Base-by-base conservation (phyloP, 2,797 vertebrate species). In the Ibycter americanus region DNA sequence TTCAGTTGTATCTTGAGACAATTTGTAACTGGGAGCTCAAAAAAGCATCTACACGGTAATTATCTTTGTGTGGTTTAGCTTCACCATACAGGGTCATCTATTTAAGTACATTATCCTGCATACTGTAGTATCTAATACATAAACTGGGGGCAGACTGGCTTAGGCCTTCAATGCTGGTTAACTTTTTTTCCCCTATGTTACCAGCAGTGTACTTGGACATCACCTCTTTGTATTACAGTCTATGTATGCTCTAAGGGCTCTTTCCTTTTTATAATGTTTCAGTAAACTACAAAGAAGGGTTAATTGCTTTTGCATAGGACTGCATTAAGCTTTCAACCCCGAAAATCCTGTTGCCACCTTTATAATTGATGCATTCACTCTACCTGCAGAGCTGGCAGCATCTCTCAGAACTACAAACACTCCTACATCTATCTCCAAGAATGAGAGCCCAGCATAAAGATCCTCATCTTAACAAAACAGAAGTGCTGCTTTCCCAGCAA, bases 331-430 rank as follows among this genome's bases (percentile, higher is more conserved):
- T 83, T 95, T 87, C 83, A 83, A 89, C 46, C 78, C 55, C 73
- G 3, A 93, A 93, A 87, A 70, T 94, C 76, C 84, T 63, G 52
- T 73, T 93, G 89, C 76, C 80, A 73, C 51, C 66, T 90, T 93
- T 51, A 49, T 29, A 88, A 67, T 0, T 26, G 55, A 90, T 67
- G 56, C 77, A 68, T 66, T 83, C 74, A 78, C 65, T 93, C 89
- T 77, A 74, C 80, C 65, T 85, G 83, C 93, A 94, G 77, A 94
- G 93, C 89, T 93, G 92, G 47, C 94, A 97, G 94, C 76, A 93
- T 90, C 92, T 65, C 77, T 89, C n/a, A 26, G 32, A 87, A 87
- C 65, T 38, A 68, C 34, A 61, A 58, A 61, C 34, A 49, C 11
- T 76, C 77, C 52, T 54, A 84, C 72, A 74, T 29, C 38, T 49